Evolutionary conservation across 2,888 invertebrate genomes (phyloP), one percentile per base, ranked within the genome.

Genomic region (Temnothorax ravouxi): DNA sequence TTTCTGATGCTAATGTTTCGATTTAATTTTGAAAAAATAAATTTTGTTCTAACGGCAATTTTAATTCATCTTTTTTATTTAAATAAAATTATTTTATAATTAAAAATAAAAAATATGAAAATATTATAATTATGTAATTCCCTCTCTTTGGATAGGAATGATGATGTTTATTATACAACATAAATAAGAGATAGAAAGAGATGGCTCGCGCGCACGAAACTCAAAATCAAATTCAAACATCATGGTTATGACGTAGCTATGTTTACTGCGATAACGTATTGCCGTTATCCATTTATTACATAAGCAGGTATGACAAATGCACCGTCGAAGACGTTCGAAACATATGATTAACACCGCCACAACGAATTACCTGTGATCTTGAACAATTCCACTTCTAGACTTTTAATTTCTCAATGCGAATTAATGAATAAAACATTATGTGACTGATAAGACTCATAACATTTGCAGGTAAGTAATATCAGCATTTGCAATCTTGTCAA

Each of bases 261-360:
- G 18, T 79, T 71, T 59, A 69, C 56, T 34, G 8, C 47, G 59
- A 71, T 72, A 80, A 61, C 8, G 21, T 21, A 41, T 13, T 41
- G n/a, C 54, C 15, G 54, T 77, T 77, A 72, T 71, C 25, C 71
- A 59, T 21, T 47, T 47, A 50, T 71, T 71, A 80, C 25, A 13
- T 80, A 80, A 79, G 15, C 59, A 21, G 18, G 2, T 3, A 25
- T 71, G 38, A 59, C 59, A 59, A 59, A 50, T 67, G 21, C 29
- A 34, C 9, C 29, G 21, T 34, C 59, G 2, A 71, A 34, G 34
- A 79, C 21, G 11, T 25, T 59, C 47, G 2, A 71, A 72, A 52
- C 5, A 9, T 47, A 11, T 47, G 56, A 72, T 71, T 71, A 80
- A 80, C 13, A 38, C 18, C 25, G n/a, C 29, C 47, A 47, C 38